phyloP scores from a whole-genome alignment of 1,140 invertebrate species.

The Sycophaga agraensis region DNA sequence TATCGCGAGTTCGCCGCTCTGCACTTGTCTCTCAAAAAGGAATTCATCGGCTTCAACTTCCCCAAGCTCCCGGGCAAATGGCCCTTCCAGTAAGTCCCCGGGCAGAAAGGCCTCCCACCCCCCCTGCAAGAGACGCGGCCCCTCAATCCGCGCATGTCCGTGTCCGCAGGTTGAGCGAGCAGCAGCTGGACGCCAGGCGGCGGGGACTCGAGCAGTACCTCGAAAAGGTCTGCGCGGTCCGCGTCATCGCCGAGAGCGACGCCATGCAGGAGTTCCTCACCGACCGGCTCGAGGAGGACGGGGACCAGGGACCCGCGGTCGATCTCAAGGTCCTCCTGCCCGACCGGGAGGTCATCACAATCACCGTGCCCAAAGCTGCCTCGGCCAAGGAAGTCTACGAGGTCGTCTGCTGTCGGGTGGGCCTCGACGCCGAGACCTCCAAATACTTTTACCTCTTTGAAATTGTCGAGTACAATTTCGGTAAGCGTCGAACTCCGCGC shows the following conservation, averaged over 20 bases:
- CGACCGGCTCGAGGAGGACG: constrained; percentile 78
- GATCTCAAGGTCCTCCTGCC: constrained; percentile 83
- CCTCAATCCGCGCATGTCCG: too few species aligned
- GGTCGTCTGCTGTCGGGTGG: constrained; percentile 84
- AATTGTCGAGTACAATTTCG: constrained; percentile 96
- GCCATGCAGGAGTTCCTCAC: constrained; percentile 97
- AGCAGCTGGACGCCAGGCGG: constrained; percentile 91
- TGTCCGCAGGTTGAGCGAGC: constrained; percentile 75
- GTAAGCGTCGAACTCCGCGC: constrained; percentile 61
- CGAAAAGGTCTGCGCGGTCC: constrained; percentile 96
- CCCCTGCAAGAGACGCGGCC: too few species aligned
- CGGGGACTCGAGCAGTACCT: constrained; percentile 95
- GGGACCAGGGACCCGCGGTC: constrained; percentile 81
- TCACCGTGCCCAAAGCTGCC: constrained; percentile 88
- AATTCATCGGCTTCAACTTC: constrained; percentile 96
- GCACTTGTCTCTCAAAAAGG: constrained; percentile 88
- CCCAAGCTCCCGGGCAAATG: constrained; percentile 98
- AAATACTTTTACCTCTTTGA: constrained; percentile 97
- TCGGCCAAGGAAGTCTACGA: constrained; percentile 90
- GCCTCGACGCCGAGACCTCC: constrained; percentile 75
- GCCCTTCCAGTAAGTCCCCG: constrained; percentile 84
- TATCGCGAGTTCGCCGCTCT: constrained; percentile 94
- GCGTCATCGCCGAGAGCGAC: constrained; percentile 97
- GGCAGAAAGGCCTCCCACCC: too few species aligned
- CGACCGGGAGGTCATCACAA: constrained; percentile 86